Conservation (phyloP, 1,140 invertebrate genomes). For the Achatina immaculata region DNA sequence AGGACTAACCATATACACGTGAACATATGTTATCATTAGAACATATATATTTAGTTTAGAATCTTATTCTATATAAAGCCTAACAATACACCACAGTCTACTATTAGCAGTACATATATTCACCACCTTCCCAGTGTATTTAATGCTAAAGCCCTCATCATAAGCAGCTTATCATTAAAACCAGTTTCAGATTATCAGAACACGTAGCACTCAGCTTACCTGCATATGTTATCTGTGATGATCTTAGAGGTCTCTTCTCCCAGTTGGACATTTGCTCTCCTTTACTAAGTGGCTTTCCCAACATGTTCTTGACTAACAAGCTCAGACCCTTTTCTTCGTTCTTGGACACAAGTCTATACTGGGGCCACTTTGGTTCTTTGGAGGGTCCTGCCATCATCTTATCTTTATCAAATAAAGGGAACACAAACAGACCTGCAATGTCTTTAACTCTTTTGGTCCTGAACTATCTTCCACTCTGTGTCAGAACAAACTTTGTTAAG, state of each 20-base stretch:
- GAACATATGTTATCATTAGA: no score
- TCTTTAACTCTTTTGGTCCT: neutral
- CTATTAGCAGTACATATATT: no score
- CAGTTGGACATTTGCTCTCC: slow-evolving; percentile 89
- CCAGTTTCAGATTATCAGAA: no score
- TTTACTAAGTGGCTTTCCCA: slow-evolving; percentile 83
- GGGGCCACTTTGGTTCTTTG: neutral
- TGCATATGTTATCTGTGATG: slow-evolving; percentile 84
- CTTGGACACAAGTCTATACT: neutral
- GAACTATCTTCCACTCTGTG: neutral
- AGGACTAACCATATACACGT: no score
- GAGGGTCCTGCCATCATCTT: neutral
- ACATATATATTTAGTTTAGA: no score
- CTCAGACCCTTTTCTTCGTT: slow-evolving; percentile 74
- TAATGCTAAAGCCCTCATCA: no score
- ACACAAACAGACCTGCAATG: no score
- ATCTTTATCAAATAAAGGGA: neutral
- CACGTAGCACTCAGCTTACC: slow-evolving; percentile 74
- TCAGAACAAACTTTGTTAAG: no score
- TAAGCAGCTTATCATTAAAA: no score
- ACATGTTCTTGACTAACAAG: slow-evolving; percentile 80
- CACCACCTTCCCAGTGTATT: no score
- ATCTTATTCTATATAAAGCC: no score
- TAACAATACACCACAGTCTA: no score
- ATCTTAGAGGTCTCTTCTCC: slow-evolving; percentile 83